Conservation (phyloP, 1,140 invertebrate species). For the Calliopsis andreniformis region DNA sequence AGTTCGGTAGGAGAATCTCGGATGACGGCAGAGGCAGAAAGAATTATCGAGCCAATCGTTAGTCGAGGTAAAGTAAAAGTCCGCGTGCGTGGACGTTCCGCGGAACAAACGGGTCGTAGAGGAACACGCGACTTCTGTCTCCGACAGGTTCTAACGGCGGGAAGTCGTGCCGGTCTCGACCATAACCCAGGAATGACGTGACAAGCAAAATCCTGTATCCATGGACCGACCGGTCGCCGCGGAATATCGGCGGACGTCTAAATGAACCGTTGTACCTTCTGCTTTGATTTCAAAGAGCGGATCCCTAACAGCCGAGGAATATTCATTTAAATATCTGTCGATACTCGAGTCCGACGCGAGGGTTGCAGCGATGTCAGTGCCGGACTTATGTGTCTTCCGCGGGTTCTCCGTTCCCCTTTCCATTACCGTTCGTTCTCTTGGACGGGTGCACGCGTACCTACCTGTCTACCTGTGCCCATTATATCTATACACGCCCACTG, state of each 20-base stretch:
- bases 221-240: constrained; percentile 47
- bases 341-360: constrained; percentile 72
- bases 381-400: constrained; percentile 73
- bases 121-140: constrained; percentile 42
- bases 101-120: constrained; percentile 59
- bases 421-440: constrained; percentile 12
- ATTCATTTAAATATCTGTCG: constrained; percentile 81
- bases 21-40: too few relatives aligned
- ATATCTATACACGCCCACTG: constrained; percentile 48
- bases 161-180: constrained; percentile 55
- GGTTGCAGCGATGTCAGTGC: constrained; percentile 60
- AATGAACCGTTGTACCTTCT: constrained; percentile 71
- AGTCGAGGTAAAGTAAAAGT: constrained; percentile 35
- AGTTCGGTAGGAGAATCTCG: too few relatives aligned
- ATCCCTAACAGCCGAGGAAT: constrained; percentile 73
- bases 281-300: constrained; percentile 78
- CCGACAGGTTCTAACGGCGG: constrained; percentile 44
- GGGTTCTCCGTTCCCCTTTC: constrained; percentile 24
- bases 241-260: constrained; percentile 70
- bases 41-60: too few relatives aligned
- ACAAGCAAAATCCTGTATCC: constrained; percentile 73
- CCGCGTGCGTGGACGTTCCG: constrained; percentile 50
- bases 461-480: constrained; percentile 45
- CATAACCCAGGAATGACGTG: constrained; percentile 66
- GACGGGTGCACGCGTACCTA: constrained; percentile 27